Percentiles rank a stretch among this genome's conserved stretches.
Conservation (phyloP, 2,113 vertebrate genomes). For the Coptodon bakossiorum region DNA sequence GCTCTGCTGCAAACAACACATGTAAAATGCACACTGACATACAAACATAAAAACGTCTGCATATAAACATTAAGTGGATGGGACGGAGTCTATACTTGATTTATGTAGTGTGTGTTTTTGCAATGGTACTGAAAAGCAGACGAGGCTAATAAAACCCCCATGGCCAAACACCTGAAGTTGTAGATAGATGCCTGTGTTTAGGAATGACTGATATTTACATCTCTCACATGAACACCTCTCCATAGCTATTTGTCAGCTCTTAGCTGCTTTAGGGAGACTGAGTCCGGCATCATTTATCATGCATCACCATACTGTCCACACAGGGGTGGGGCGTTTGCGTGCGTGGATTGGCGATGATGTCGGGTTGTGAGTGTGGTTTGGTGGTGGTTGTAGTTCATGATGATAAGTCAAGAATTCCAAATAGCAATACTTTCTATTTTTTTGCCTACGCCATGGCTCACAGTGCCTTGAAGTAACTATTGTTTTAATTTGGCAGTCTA, state of each 20-base stretch:
- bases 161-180: not conserved
- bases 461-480: not conserved
- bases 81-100: not conserved
- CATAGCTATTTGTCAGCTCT: not conserved
- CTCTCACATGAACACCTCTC: not conserved
- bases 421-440: not conserved
- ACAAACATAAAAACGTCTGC: not conserved
- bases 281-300: not conserved
- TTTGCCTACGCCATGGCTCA: not conserved
- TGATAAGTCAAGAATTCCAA: conserved; percentile 11
- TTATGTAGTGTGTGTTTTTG: not conserved
- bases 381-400: conserved; percentile 1
- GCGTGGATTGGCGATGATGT: not conserved
- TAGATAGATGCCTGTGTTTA: not conserved
- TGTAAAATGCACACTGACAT: not conserved
- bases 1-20: conserved; percentile 24
- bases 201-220: not conserved
- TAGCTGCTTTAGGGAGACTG: conserved; percentile 1
- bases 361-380: not conserved
- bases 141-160: not conserved
- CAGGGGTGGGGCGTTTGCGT: not conserved
- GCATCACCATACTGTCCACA: not conserved
- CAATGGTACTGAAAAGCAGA: not conserved
- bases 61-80: not conserved
- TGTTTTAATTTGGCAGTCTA: not conserved